A percentile compares a stretch with the other conserved stretches of the same genome.
Evolutionary conservation across 2,797 vertebrate genomes (phyloP).

Genomic region (Sebastes paucispinis): DNA sequence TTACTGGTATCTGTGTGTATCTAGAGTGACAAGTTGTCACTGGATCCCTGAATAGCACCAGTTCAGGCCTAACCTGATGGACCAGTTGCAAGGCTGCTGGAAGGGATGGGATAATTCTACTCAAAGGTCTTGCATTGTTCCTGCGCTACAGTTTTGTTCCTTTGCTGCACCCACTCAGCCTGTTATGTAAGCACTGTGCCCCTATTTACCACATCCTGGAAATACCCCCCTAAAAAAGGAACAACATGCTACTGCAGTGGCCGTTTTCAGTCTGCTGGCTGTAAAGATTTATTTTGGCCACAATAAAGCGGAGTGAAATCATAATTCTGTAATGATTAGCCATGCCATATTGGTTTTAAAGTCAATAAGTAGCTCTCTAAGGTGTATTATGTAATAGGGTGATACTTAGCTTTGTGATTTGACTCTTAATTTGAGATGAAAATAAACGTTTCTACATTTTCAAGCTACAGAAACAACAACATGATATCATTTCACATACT

Average conservation of each 20-base stretch:
- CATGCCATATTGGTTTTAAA: constrained; percentile 39
- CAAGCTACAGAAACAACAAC: background rate
- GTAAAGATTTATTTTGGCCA: constrained; percentile 30
- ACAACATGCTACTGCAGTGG: constrained; percentile 4
- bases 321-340: constrained; percentile 58
- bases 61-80: constrained; percentile 82
- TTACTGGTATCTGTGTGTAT: constrained; percentile 55
- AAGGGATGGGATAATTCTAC: constrained; percentile 64
- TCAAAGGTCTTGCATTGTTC: constrained; percentile 75
- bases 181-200: constrained; percentile 56
- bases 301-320: constrained; percentile 45
- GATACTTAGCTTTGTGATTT: background rate
- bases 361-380: constrained; percentile 60
- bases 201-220: constrained; percentile 46
- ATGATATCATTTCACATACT: background rate
- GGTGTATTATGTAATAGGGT: constrained; percentile 42
- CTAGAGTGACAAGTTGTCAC: constrained; percentile 64
- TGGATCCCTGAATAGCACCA: constrained; percentile 70
- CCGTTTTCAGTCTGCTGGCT: constrained; percentile 39
- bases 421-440: background rate
- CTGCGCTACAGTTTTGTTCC: constrained; percentile 52
- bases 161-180: constrained; percentile 61
- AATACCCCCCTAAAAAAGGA: constrained; percentile 29
- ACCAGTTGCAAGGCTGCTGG: constrained; percentile 74
- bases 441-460: background rate